Evolutionary conservation across 2,113 vertebrate genomes (phyloP), one percentile per base, ranked within the genome.

Genomic region (Burhinus oedicnemus): DNA sequence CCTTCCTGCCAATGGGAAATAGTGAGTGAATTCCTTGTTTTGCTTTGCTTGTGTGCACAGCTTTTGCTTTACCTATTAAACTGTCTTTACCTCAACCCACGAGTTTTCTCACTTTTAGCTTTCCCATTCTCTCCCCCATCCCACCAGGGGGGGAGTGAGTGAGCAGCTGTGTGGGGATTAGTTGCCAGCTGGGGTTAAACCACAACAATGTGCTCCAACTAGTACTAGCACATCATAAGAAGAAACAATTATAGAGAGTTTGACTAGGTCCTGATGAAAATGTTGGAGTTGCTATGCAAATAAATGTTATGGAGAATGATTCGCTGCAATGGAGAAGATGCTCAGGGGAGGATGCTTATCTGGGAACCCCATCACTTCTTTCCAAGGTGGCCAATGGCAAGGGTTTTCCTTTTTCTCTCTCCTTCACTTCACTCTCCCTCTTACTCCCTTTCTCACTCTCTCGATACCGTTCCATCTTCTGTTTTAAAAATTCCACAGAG

Each of bases 261-360:
- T 58, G 5, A 47, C 27, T 9, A 11, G 2, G 18, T 54, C 12
- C 34, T 72, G 55, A 74, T 54, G 12, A 64, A 86, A 68, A 21
- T 32, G 0, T 23, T 36, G 12, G 0, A 22, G 8, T 45, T 77
- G 13, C 15, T 47, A 12, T 6, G 34, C 16, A 6, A 23, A 60
- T 80, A 78, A 77, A 42, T 20, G 2, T 52, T 82, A 54, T 9
- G 12, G 47, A 23, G 23, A 12, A 52, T 64, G 12, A 65, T 49
- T 7, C 71, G 29, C 26, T 87, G 22, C 8, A 55, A 13, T 15
- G 10, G 40, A 71, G 30, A 49, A 27, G 49, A 83, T 55, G 32
- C 9, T 61, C 7, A 30, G 25, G 12, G 9, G 2, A 64, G 4
- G 38, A 49, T 44, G 3, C 5, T 66, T 5, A 29, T 30, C 19